Conservation (phyloP, 2,888 invertebrate species). For the Lasioglossum zephyrum region DNA sequence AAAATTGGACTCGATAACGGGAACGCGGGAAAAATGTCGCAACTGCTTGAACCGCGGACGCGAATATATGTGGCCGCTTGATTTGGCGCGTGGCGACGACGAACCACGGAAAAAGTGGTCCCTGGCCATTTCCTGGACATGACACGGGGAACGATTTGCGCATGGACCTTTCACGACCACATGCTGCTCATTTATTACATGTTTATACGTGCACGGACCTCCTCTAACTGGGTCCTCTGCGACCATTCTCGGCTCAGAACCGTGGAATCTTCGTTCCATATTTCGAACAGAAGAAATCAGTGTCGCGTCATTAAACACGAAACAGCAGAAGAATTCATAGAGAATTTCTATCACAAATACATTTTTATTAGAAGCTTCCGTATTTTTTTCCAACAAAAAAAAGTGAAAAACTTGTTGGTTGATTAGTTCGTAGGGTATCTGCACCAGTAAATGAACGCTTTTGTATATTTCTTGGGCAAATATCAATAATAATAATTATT, state of each 20-base stretch:
- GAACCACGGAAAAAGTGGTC: slow-evolving; percentile 29
- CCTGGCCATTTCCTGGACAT: slow-evolving; percentile 53
- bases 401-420: background rate
- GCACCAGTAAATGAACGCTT: no score
- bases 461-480: no score
- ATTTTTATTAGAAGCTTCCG: background rate
- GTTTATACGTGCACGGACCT: slow-evolving; percentile 21
- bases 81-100: slow-evolving; percentile 50
- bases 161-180: slow-evolving; percentile 32
- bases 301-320: no score
- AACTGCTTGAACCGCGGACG: background rate
- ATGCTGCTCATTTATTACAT: slow-evolving; percentile 50
- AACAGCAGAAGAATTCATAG: no score
- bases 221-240: background rate
- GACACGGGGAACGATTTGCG: slow-evolving; percentile 34
- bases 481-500: no score
- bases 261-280: no score
- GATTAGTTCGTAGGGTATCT: background rate
- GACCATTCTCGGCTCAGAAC: background rate
- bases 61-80: slow-evolving; percentile 40
- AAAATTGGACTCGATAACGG: background rate
- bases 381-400: no score
- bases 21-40: background rate
- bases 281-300: no score
- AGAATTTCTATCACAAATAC: background rate